Percentiles rank a stretch among this genome's conserved stretches.
These are phyloP conservation scores for Menidia menidia DNA, from an alignment of 2,797 vertebrate genomes.

Conservation along the genomic window DNA sequence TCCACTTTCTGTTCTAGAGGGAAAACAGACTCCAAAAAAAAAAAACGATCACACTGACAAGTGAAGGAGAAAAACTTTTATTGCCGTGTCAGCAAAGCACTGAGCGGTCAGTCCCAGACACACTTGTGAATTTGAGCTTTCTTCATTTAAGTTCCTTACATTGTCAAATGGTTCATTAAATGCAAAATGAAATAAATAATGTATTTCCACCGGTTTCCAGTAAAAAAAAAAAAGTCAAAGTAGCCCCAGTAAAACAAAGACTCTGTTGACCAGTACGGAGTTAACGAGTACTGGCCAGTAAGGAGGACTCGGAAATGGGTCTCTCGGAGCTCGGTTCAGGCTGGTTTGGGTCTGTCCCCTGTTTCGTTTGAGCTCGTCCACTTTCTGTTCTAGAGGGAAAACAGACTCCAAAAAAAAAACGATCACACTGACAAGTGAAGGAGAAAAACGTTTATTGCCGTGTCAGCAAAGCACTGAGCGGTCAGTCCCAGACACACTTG, in stretches of 20 bases:
- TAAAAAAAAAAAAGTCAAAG: slow-evolving; percentile 71
- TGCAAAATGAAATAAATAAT: slow-evolving; percentile 42
- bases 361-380: slow-evolving; percentile 15
- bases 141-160: no score
- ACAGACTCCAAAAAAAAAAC: not conserved
- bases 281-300: slow-evolving; percentile 80
- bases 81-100: not conserved
- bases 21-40: not conserved
- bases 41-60: not conserved
- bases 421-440: not conserved
- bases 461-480: slow-evolving; percentile 5
- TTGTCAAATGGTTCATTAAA: not conserved
- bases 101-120: slow-evolving; percentile 25
- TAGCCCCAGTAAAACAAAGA: slow-evolving; percentile 84
- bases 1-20: not conserved
- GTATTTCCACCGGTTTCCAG: slow-evolving; percentile 17
- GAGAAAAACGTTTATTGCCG: slow-evolving; percentile 1
- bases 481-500: slow-evolving; percentile 23
- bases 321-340: slow-evolving; percentile 18
- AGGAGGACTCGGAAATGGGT: not conserved
- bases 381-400: not conserved
- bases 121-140: no score
- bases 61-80: slow-evolving; percentile 1
- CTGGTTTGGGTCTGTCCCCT: slow-evolving; percentile 29
- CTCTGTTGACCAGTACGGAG: slow-evolving; percentile 83